These are phyloP conservation scores for Crocodylus rhombifer DNA, from an alignment of 2,797 vertebrate species.

Conservation along the genomic window DNA sequence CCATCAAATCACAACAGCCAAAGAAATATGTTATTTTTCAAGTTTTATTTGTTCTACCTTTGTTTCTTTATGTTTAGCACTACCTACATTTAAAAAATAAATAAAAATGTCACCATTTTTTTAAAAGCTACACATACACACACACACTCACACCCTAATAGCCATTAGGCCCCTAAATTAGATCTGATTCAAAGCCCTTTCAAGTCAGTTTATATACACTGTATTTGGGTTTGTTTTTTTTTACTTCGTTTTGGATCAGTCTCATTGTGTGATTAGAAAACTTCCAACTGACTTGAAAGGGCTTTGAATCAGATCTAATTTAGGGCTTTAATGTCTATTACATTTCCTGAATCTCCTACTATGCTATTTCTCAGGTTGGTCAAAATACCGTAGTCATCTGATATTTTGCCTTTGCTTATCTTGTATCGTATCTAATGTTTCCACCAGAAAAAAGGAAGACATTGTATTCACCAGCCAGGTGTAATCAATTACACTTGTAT, in stretches of 20 bases:
- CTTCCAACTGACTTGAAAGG: background rate
- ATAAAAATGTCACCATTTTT: background rate
- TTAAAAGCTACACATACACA: too few relatives aligned
- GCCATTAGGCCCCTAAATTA: background rate
- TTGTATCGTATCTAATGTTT: background rate
- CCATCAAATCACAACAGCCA: background rate
- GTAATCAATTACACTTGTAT: background rate
- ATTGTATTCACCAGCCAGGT: background rate
- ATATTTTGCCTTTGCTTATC: background rate
- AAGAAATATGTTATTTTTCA: background rate
- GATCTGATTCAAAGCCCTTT: background rate
- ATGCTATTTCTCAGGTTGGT: background rate
- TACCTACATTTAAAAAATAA: too few relatives aligned
- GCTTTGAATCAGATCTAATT: background rate
- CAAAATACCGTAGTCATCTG: background rate
- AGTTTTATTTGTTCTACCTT: background rate
- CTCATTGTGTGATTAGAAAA: background rate
- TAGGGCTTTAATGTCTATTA: background rate
- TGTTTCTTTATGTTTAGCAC: background rate
- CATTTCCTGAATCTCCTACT: background rate
- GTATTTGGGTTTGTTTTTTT: background rate
- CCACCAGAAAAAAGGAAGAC: background rate
- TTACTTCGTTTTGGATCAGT: background rate
- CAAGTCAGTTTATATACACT: background rate
- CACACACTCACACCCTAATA: too few relatives aligned